Percentiles rank a stretch among this genome's conserved stretches.
Conservation (phyloP, 2,888 invertebrate species). For the Mamestra brassicae region DNA sequence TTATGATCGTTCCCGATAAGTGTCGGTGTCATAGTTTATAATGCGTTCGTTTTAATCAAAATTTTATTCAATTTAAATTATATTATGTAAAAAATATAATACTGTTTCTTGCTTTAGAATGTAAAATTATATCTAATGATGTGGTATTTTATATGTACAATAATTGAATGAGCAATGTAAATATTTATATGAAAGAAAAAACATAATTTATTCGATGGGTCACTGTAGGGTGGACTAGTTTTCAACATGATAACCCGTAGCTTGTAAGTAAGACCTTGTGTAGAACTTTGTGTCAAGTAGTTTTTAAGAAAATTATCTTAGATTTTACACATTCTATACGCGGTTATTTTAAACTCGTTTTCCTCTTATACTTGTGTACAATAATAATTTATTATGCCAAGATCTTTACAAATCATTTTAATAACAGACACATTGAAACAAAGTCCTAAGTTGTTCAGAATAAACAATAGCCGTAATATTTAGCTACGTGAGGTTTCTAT, state of each 20-base stretch:
- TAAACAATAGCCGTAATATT: constrained; percentile 22
- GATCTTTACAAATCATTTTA: constrained; percentile 20
- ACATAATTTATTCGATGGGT: constrained; percentile 50
- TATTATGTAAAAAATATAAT: constrained; percentile 27
- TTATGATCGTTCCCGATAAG: constrained; percentile 22
- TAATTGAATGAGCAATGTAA: constrained; percentile 46
- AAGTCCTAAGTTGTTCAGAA: constrained; percentile 17
- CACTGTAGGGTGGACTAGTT: constrained; percentile 32
- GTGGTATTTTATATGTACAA: constrained; percentile 34
- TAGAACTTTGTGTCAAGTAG: constrained; percentile 48
- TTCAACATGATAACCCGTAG: constrained; percentile 26
- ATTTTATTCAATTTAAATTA: constrained; percentile 19
- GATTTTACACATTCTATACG: constrained; percentile 15
- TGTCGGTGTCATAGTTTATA: constrained; percentile 37
- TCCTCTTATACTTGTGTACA: constrained; percentile 1
- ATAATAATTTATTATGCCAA: not conserved
- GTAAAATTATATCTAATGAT: constrained; percentile 29
- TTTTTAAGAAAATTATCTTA: constrained; percentile 25
- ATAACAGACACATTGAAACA: constrained; percentile 1
- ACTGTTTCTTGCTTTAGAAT: constrained; percentile 37
- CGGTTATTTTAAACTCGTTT: constrained; percentile 4
- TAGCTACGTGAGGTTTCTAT: constrained; percentile 33
- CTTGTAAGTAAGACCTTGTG: constrained; percentile 25
- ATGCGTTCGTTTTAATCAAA: constrained; percentile 30
- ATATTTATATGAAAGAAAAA: constrained; percentile 49